A percentile compares a stretch with the other conserved stretches of the same genome.
phyloP scores from a whole-genome alignment of 1,140 invertebrate genomes.

The Drosophila kurseongensis region DNA sequence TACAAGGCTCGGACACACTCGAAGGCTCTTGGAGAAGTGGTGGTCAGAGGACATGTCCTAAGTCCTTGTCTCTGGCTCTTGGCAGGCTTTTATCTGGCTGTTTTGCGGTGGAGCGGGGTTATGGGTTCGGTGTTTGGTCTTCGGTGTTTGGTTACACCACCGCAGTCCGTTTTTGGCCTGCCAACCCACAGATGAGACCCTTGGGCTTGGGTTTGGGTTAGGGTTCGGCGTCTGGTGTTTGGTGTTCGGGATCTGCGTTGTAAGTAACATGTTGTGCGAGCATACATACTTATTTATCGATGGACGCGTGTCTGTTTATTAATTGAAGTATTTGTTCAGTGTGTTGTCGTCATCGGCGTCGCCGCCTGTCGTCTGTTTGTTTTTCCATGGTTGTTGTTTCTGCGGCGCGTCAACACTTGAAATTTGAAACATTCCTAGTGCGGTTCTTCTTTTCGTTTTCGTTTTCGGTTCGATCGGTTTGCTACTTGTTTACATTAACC shows the following conservation, averaged over 20 bases:
- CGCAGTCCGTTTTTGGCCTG: constrained; percentile 27
- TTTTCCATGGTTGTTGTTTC: constrained; percentile 57
- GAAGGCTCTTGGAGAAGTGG: constrained; percentile 22
- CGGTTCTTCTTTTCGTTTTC: constrained; percentile 18
- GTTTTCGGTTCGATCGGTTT: constrained; percentile 26
- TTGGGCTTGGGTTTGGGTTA: neutral
- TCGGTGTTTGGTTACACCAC: constrained; percentile 51
- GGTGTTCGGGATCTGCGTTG: neutral
- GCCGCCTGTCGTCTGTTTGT: constrained; percentile 67
- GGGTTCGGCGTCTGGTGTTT: constrained; percentile 1
- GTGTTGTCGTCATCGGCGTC: constrained; percentile 34
- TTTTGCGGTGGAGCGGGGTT: constrained; percentile 7
- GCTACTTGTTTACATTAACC: constrained; percentile 79
- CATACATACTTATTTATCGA: constrained; percentile 72
- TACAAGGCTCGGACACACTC: constrained; percentile 19
- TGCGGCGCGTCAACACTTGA: constrained; percentile 77
- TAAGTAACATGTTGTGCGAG: constrained; percentile 48
- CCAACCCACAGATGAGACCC: constrained; percentile 35
- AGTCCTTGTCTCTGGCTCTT: constrained; percentile 48
- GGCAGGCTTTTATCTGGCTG: constrained; percentile 52
- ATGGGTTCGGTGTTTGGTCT: neutral
- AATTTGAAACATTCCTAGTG: constrained; percentile 71
- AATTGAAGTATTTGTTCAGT: constrained; percentile 80
- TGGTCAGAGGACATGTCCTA: constrained; percentile 23
- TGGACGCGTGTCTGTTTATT: constrained; percentile 82